These are phyloP conservation scores for Mixornis gularis DNA, from an alignment of 2,113 vertebrate genomes.

Conservation along the genomic window DNA sequence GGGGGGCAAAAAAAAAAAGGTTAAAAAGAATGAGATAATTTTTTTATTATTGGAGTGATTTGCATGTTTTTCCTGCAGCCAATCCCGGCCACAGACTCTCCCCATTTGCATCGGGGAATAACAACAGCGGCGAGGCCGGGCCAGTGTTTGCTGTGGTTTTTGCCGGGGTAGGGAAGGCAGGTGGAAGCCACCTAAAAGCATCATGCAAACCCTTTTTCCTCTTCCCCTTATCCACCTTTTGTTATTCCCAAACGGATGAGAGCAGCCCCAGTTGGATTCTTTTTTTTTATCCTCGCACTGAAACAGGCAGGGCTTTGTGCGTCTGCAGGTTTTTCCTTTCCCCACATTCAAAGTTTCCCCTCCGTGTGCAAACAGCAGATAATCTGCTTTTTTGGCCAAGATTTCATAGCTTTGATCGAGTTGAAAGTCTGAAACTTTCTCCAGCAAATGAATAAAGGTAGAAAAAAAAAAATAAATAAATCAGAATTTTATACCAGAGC, in stretches of 20 bases:
- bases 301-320: not conserved
- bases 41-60: conserved; percentile 58
- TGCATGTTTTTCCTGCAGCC: conserved; percentile 82
- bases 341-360: not conserved
- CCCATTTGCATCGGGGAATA: conserved; percentile 84
- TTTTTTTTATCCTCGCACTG: not conserved
- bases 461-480: not conserved
- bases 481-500: not conserved
- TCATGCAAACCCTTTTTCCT: conserved; percentile 15
- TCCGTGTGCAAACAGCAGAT: not conserved
- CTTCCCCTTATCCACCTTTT: not conserved
- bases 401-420: not conserved
- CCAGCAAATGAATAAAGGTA: not conserved
- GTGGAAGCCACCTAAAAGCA: conserved; percentile 47
- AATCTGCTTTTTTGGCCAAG: not conserved
- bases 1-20: not conserved
- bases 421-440: not conserved
- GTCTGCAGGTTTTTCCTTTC: not conserved
- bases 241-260: not conserved
- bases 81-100: conserved; percentile 70
- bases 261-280: not conserved
- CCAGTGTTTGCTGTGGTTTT: conserved; percentile 53
- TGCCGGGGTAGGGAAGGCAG: conserved; percentile 26
- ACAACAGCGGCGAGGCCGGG: conserved; percentile 33
- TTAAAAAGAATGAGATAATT: not conserved